Base-by-base conservation (phyloP, 2,888 invertebrate genomes). In the Tortrix viridana region DNA sequence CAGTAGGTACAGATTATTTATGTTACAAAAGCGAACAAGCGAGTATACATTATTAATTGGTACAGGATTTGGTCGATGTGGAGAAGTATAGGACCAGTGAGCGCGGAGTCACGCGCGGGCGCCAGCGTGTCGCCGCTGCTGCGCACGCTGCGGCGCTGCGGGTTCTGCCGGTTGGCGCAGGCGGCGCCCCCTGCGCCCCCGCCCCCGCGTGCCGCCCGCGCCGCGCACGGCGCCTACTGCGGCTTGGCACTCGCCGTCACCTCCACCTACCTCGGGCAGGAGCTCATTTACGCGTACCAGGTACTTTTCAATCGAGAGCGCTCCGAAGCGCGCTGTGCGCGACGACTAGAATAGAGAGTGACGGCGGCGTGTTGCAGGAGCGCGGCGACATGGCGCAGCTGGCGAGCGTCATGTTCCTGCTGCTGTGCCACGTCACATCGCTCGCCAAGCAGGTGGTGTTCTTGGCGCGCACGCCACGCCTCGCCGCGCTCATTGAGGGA, bases 371-470 rank as follows among this genome's bases (percentile, higher is more conserved):
- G 9, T 62, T 52, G 49, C 73, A 87, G 84, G 85, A 80, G 66
- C 82, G 81, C 19, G 65, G 60, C 41, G 85, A 89, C 65, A 84
- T 90, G 86, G 81, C 77, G 19, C 82, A 83, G 72, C 70, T 91
- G 67, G 79, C 89, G 7, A 84, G 85, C 20, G 90, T 89, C 62
- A 82, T 90, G 88, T 90, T 90, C 71, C 77, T 91, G 67, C 77
- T 90, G 69, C 80, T 91, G 62, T 90, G 90, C 68, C 91, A 90
- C 75, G 74, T 90, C 60, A 89, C 90, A 7, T 86, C 89, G 4
- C 73, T 88, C 65, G 83, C 71, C 19, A 91, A 91, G 75, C 91
- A 90, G 71, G 23, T 85, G 20, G 83, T 84, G 46, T 86, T 91
- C 70, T 75, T 79, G 62, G n/a, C 41, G 3, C 72, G 75, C 44